Conservation (phyloP, 2,888 invertebrate genomes). For the Heliconius charithonia region DNA sequence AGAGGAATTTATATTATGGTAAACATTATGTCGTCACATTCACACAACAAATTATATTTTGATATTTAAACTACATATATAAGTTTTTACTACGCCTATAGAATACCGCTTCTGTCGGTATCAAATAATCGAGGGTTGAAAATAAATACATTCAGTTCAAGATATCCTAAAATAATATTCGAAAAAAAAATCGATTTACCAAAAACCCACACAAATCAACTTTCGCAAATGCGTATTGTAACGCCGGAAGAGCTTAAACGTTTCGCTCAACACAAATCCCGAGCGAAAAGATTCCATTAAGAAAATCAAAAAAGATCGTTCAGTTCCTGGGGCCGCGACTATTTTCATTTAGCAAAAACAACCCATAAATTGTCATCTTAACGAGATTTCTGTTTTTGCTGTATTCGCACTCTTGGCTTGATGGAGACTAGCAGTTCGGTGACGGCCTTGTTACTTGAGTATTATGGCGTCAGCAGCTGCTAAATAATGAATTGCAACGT, state of each 20-base stretch:
- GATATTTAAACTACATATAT: no score
- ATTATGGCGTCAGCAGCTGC: conserved; percentile 63
- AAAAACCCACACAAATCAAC: not conserved
- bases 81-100: no score
- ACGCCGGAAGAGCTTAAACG: conserved; percentile 68
- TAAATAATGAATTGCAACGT: conserved; percentile 12
- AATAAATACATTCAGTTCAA: not conserved
- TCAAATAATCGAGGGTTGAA: not conserved
- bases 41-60: no score
- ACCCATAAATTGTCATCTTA: conserved; percentile 84
- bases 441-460: conserved; percentile 57
- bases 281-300: conserved; percentile 82
- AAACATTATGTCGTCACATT: no score
- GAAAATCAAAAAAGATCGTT: conserved; percentile 83
- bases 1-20: no score
- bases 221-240: conserved; percentile 31
- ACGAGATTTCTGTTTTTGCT: conserved; percentile 83
- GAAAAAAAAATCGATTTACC: not conserved
- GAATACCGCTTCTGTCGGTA: not conserved
- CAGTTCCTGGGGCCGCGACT: conserved; percentile 78
- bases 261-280: conserved; percentile 80
- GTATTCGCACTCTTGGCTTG: conserved; percentile 76
- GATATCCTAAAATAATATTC: not conserved
- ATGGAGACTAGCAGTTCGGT: conserved; percentile 54
- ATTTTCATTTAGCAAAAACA: conserved; percentile 85